Evolutionary conservation across 2,113 vertebrate genomes (phyloP).

Genomic region (Dicrurus megarhynchus): DNA sequence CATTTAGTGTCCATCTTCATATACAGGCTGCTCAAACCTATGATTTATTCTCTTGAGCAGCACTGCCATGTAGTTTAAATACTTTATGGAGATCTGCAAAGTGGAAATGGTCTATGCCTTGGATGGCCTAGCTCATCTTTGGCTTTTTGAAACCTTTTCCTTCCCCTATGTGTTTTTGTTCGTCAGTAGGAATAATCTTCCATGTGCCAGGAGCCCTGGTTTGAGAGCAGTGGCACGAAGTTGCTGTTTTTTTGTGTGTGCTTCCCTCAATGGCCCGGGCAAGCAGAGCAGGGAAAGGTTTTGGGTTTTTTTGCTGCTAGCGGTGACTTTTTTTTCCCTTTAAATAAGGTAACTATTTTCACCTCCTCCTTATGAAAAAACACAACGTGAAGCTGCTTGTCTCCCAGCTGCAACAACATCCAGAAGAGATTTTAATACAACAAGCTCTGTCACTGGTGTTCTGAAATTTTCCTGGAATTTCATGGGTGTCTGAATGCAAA

Average conservation of each 20-base stretch:
- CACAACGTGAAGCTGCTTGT: neutral
- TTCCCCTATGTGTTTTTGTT: neutral
- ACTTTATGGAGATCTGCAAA: neutral
- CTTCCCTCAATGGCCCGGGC: neutral
- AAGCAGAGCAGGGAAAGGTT: neutral
- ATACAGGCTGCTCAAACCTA: neutral
- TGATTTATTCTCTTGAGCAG: neutral
- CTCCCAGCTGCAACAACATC: neutral
- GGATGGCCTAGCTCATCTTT: neutral
- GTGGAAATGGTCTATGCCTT: neutral
- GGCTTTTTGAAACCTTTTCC: neutral
- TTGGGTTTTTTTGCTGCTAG: neutral
- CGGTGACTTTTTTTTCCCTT: neutral
- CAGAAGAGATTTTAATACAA: neutral
- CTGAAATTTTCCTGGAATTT: conserved; percentile 29
- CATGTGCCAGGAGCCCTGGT: neutral
- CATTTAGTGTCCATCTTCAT: neutral
- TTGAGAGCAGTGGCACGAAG: neutral
- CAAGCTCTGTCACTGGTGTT: neutral
- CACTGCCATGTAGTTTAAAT: neutral
- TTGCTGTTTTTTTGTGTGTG: neutral
- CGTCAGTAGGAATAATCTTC: neutral
- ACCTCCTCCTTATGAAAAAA: neutral
- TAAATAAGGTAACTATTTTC: neutral
- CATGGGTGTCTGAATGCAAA: conserved; percentile 29